phyloP scores from a whole-genome alignment of 2,113 vertebrate species.

The Carlito syrichta region DNA sequence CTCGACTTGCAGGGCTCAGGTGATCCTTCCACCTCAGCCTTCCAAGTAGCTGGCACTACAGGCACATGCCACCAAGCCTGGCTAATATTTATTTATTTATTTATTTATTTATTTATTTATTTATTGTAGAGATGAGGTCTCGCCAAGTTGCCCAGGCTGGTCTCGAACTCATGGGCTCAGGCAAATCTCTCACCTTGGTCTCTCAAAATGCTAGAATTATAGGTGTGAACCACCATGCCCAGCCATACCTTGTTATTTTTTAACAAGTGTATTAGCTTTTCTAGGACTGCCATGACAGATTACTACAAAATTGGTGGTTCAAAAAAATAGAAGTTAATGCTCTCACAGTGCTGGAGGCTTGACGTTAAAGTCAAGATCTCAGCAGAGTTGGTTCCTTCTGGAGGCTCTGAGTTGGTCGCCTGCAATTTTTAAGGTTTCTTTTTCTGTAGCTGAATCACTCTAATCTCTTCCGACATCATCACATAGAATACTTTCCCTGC shows the following conservation, averaged over 20 bases:
- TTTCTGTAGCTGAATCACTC: not conserved
- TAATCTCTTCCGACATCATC: not conserved
- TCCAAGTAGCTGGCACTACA: no score
- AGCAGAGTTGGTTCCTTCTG: not conserved
- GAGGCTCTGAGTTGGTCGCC: not conserved
- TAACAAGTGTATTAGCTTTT: not conserved
- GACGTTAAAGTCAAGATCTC: not conserved
- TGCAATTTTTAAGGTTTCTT: not conserved
- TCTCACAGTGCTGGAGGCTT: not conserved
- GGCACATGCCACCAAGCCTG: no score
- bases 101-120: no score
- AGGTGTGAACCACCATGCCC: no score
- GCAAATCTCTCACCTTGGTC: no score
- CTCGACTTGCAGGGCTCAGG: no score
- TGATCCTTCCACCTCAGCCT: no score
- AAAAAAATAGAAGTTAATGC: not conserved
- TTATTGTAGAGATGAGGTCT: no score
- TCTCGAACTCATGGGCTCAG: no score
- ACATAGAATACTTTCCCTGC: fast-evolving
- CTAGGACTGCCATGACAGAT: not conserved
- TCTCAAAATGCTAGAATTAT: no score
- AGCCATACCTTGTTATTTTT: not conserved
- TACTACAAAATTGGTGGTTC: not conserved
- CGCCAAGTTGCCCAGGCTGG: no score
- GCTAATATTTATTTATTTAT: no score